Conservation (phyloP, 2,113 vertebrate genomes). For the Tyto alba region DNA sequence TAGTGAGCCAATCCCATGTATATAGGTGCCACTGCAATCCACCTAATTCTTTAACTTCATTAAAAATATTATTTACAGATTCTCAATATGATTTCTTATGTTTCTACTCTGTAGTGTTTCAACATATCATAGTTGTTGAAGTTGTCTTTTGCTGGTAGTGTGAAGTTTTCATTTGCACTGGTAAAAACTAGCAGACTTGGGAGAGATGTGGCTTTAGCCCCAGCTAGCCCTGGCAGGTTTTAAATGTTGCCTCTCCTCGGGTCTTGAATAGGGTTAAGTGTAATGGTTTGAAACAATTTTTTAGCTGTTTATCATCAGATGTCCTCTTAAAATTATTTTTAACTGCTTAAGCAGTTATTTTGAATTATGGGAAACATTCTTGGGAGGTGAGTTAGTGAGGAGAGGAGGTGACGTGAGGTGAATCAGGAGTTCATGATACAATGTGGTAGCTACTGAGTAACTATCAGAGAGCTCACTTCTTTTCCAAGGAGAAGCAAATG, state of each 20-base stretch:
- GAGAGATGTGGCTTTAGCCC: background rate
- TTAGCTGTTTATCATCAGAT: background rate
- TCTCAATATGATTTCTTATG: rapidly evolving
- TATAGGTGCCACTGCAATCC: background rate
- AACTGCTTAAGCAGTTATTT: slow-evolving; percentile 17
- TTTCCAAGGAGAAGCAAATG: background rate
- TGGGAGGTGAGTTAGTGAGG: background rate
- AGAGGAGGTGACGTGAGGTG: slow-evolving; percentile 2
- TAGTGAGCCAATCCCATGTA: background rate
- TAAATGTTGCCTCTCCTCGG: background rate
- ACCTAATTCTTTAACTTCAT: background rate
- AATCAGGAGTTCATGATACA: background rate
- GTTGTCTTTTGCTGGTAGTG: background rate
- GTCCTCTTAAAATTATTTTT: slow-evolving; percentile 21
- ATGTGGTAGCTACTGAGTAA: background rate
- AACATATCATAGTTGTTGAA: background rate
- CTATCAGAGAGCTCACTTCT: background rate
- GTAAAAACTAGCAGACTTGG: background rate
- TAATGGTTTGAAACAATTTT: background rate
- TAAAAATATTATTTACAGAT: background rate
- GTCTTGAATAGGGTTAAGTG: background rate
- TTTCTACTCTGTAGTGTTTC: background rate
- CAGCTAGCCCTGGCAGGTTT: background rate
- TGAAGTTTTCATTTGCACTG: background rate
- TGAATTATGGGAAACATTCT: background rate